A percentile compares a stretch with the other conserved stretches of the same genome.
Conservation (phyloP, 2,113 vertebrate genomes). For the Stercorarius parasiticus region DNA sequence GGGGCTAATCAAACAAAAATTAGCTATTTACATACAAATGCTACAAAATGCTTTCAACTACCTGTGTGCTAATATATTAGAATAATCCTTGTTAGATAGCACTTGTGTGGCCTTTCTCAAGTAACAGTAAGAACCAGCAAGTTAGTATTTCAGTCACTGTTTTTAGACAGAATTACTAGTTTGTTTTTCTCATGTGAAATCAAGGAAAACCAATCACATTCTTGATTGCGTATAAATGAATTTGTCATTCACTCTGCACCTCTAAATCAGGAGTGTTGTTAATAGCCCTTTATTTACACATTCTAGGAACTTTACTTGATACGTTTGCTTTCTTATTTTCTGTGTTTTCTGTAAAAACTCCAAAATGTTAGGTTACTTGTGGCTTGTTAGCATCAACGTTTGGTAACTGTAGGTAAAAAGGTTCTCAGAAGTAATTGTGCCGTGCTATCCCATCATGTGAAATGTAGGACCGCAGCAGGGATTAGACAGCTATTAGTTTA, state of each 20-base stretch:
- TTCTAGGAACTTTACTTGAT: neutral
- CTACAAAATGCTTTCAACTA: neutral
- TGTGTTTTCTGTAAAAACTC: neutral
- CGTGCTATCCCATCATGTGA: neutral
- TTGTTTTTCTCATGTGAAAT: neutral
- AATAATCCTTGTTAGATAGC: neutral
- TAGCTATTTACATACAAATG: neutral
- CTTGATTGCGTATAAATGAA: neutral
- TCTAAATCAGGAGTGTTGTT: neutral
- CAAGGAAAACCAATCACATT: neutral
- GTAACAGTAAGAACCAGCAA: neutral
- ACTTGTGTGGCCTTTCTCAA: neutral
- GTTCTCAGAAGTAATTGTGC: neutral
- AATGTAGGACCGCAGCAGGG: too few species aligned
- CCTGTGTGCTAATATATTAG: neutral
- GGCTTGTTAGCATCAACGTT: neutral
- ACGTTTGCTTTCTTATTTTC: neutral
- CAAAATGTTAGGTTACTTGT: neutral
- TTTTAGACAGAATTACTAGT: neutral
- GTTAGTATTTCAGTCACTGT: neutral
- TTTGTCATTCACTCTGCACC: neutral
- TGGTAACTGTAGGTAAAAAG: neutral
- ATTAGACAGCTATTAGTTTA: neutral
- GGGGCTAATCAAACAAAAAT: neutral
- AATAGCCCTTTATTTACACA: neutral